Conservation (phyloP, 2,113 vertebrate species). For the Accipiter cooperii region DNA sequence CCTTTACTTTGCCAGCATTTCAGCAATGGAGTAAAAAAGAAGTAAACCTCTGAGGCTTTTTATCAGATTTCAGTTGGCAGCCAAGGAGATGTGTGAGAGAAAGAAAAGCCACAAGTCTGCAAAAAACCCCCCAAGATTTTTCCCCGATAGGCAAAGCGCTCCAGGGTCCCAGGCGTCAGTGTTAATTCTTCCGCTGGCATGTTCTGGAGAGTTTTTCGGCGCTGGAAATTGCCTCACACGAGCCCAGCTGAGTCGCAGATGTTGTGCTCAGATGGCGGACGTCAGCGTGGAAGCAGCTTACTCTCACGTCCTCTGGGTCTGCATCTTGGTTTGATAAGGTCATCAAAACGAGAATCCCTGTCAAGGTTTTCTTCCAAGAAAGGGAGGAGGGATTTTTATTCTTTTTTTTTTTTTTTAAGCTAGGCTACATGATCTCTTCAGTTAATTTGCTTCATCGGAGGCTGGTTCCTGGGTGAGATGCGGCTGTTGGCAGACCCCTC, state of each 20-base stretch:
- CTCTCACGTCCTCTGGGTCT: background rate
- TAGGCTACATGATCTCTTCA: background rate
- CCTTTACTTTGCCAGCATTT: background rate
- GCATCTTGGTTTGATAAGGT: background rate
- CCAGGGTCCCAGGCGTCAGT: background rate
- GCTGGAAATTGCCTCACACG: background rate
- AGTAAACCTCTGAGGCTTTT: background rate
- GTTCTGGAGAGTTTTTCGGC: background rate
- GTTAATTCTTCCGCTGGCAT: background rate
- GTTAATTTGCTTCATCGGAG: background rate
- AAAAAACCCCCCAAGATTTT: background rate
- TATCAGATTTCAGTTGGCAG: background rate
- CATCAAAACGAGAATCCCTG: background rate
- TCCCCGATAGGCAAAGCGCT: background rate
- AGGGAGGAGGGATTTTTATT: background rate
- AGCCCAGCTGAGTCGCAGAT: background rate
- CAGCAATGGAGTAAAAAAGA: background rate
- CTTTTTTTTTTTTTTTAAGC: background rate
- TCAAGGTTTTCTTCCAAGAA: background rate
- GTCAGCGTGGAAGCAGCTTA: background rate
- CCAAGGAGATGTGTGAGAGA: background rate
- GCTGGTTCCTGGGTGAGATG: background rate
- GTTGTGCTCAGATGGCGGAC: background rate
- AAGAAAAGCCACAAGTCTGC: background rate
- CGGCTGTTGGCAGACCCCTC: background rate